Evolutionary conservation across 2,888 invertebrate species (phyloP).

Genomic region (Auanema freiburgensis): DNA sequence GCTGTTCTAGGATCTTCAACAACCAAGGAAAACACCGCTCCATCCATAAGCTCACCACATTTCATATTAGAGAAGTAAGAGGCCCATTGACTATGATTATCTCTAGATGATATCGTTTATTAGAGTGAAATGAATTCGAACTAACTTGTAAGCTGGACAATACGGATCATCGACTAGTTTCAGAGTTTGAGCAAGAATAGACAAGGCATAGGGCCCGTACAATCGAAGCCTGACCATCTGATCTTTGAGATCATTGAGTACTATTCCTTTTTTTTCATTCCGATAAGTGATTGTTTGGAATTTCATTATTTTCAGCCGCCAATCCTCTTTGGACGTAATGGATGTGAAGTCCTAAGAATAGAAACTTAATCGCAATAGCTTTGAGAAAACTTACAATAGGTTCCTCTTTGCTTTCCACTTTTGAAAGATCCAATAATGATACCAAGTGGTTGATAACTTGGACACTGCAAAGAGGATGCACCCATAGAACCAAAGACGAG

Average conservation of each 20-base stretch:
- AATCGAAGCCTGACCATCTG: conserved; percentile 39
- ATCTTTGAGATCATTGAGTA: conserved; percentile 39
- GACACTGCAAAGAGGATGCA: conserved; percentile 46
- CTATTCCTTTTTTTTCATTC: conserved; percentile 9
- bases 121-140: conserved; percentile 3
- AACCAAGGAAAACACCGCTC: conserved; percentile 38
- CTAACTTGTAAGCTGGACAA: conserved; percentile 1
- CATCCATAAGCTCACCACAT: conserved; percentile 31
- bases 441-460: conserved; percentile 23
- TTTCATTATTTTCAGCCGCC: conserved; percentile 4
- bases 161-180: conserved; percentile 3
- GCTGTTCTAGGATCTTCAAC: conserved; percentile 49
- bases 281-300: conserved; percentile 21
- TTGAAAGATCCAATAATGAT: neutral
- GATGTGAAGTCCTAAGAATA: neutral
- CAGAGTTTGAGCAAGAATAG: conserved; percentile 17
- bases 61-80: conserved; percentile 14
- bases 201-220: conserved; percentile 32
- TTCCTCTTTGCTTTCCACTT: conserved; percentile 11
- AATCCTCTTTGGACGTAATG: conserved; percentile 13
- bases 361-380: neutral
- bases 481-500: conserved; percentile 39
- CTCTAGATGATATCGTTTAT: conserved; percentile 1
- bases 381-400: neutral
- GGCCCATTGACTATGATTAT: conserved; percentile 15